Evolutionary conservation across 2,888 invertebrate species (phyloP), one percentile per base, ranked within the genome.

Genomic region (Phyllotreta cruciferae): DNA sequence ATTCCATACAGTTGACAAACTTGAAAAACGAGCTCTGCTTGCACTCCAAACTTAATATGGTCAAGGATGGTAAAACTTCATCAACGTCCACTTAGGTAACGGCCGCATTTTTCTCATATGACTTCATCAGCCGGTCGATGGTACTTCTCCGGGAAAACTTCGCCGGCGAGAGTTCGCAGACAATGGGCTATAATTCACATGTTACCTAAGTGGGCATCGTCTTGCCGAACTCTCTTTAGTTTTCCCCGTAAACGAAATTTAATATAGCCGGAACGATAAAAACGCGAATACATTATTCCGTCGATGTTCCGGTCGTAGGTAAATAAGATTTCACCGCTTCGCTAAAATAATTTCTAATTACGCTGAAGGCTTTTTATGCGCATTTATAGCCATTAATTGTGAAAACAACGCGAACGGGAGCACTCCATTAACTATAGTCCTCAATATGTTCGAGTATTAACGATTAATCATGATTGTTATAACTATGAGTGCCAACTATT

Each of bases 131-230:
- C n/a, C 14, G 42, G 14, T 45, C 53, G 47, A 57, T 38, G 49
- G 54, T 55, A 44, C 50, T 24, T 24, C 24, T 24, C 24, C 63
- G 34, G 35, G 54, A 45, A 60, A 64, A 53, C 44, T 52, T 60
- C 56, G 35, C 45, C 13, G 56, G 56, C 24, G 49, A 56, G 49
- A 41, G 38, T 64, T 49, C 38, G 6, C 57, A n/a, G 56, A 61
- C 57, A 60, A 53, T 61, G 42, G 60, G 57, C 54, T 49, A 61
- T 64, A 64, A 56, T 13, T 64, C 64, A 61, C 54, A 14, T 35
- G 24, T 24, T 24, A 55, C 53, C 47, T 50, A 60, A 60, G 60
- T 53, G 56, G 24, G 45, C 10, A 24, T 56, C 64, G 44, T 53
- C 47, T 56, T 47, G 53, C 44, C 52, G 42, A 56, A 52, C 50